phyloP scores from a whole-genome alignment of 2,797 vertebrate species.

The Simalia tracyae region DNA sequence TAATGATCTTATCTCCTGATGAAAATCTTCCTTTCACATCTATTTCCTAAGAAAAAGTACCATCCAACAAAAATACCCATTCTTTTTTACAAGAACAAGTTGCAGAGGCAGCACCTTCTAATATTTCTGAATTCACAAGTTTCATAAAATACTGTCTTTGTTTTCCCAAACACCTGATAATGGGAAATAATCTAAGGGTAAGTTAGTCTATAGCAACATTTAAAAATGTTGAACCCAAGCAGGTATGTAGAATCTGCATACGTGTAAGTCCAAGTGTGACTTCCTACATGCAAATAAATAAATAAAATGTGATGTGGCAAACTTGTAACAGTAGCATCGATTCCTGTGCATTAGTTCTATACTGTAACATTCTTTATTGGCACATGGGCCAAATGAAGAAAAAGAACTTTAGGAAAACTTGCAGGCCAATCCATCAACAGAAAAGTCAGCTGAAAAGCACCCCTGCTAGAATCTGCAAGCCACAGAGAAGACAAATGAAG shows the following conservation, averaged over 20 bases:
- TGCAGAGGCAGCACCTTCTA: background rate
- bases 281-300: background rate
- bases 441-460: background rate
- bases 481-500: background rate
- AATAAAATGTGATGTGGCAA: background rate
- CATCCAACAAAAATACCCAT: background rate
- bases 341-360: background rate
- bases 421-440: no score
- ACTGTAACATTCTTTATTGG: conserved; percentile 5
- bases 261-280: background rate
- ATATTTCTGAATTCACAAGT: background rate
- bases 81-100: background rate
- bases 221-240: conserved; percentile 19
- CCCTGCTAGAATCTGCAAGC: background rate
- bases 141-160: background rate
- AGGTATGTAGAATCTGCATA: background rate
- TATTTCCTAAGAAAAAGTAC: background rate
- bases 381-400: background rate
- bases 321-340: background rate
- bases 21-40: background rate
- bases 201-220: background rate
- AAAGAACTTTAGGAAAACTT: conserved; percentile 29
- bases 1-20: background rate
- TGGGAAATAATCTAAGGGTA: background rate
- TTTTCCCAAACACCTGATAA: background rate